A percentile compares a stretch with the other conserved stretches of the same genome.
These are phyloP conservation scores for Zygaena filipendulae DNA, from an alignment of 2,888 invertebrate genomes.

Conservation along the genomic window DNA sequence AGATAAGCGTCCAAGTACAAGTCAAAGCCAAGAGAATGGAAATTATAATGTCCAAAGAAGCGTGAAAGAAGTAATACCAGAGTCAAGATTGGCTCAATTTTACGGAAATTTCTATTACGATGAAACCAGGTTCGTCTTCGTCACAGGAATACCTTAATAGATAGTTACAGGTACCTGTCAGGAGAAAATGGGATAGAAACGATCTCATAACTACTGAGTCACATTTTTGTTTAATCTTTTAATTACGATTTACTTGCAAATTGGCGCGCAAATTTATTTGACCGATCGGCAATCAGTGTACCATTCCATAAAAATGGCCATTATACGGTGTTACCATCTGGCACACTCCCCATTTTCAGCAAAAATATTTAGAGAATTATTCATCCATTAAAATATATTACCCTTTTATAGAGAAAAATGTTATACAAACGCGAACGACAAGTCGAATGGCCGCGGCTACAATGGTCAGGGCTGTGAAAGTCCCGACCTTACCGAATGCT, in stretches of 20 bases:
- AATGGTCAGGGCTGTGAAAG: conserved; percentile 49
- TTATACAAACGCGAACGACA: conserved; percentile 45
- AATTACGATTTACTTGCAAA: too few species aligned
- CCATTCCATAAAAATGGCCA: too few species aligned
- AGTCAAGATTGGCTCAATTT: conserved; percentile 70
- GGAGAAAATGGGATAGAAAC: too few species aligned
- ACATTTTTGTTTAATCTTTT: too few species aligned
- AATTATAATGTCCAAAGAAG: conserved; percentile 43
- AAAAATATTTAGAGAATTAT: background rate
- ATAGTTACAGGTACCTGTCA: background rate
- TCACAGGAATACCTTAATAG: too few species aligned
- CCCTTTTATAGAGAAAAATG: conserved; percentile 43
- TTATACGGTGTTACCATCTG: too few species aligned
- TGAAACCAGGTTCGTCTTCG: conserved; percentile 39
- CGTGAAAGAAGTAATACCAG: conserved; percentile 73
- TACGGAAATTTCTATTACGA: conserved; percentile 69
- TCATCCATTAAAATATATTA: background rate
- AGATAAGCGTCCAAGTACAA: conserved; percentile 36
- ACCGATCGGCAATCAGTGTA: too few species aligned
- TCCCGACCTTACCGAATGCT: conserved; percentile 65
- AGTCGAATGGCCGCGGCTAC: conserved; percentile 34
- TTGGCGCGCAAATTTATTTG: too few species aligned
- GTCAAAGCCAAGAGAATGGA: conserved; percentile 46
- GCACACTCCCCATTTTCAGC: too few species aligned
- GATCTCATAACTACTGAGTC: too few species aligned